A percentile compares a stretch with the other conserved stretches of the same genome.
These are phyloP conservation scores for Tetramorium parvispinum DNA, from an alignment of 1,140 invertebrate species.

Conservation along the genomic window DNA sequence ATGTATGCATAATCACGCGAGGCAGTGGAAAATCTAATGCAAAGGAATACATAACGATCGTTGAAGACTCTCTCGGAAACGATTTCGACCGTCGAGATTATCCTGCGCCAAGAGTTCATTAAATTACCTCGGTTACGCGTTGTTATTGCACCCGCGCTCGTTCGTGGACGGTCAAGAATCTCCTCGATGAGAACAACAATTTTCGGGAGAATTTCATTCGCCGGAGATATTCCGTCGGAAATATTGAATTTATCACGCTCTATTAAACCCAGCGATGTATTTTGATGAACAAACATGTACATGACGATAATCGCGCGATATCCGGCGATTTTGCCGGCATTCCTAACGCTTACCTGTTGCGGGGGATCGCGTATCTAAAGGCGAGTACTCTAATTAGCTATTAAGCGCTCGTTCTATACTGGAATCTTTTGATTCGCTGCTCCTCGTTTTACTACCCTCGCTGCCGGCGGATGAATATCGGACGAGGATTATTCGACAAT, in stretches of 20 bases:
- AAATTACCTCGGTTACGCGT: not conserved
- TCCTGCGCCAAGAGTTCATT: not conserved
- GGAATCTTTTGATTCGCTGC: no score
- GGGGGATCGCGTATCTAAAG: not conserved
- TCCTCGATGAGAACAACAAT: not conserved
- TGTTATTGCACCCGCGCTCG: not conserved
- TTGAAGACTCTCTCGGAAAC: not conserved
- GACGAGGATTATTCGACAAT: not conserved
- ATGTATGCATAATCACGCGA: no score
- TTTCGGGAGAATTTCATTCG: not conserved
- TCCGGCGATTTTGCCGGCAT: not conserved
- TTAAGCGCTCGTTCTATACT: not conserved
- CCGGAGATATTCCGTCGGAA: not conserved
- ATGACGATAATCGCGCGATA: not conserved
- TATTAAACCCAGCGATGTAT: not conserved
- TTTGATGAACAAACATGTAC: no score
- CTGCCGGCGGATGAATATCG: no score
- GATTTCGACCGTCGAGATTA: not conserved
- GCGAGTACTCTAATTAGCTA: not conserved
- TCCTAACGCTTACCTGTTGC: not conserved
- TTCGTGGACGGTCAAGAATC: not conserved
- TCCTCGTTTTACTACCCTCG: not conserved
- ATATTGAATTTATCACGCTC: not conserved
- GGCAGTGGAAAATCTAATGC: no score
- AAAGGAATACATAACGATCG: no score